Base-by-base conservation (phyloP, 2,888 invertebrate genomes). In the Mythimna vitellina region DNA sequence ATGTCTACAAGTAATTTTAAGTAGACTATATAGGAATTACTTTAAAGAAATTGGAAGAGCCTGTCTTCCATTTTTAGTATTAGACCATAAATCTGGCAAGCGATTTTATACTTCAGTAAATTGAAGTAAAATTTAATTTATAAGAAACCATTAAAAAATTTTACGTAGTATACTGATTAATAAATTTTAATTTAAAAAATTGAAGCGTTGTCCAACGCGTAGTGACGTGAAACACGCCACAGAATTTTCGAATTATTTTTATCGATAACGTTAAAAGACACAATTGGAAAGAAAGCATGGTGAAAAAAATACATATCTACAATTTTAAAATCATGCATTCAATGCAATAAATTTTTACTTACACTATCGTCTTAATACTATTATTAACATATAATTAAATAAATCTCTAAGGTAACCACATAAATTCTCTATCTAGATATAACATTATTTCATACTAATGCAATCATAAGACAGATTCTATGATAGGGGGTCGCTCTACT, bases 381-480 rank as follows among this genome's bases (percentile, higher is more conserved):
- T 89, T 89, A 88, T 88, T 83, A 87, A 86, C 91, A 91, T 92
- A 90, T 86, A 86, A 87, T 91, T 88, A 91, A 92, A 91, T 92
- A 92, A 92, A 89, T 89, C 82, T 92, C 92, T 94, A 93, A 86
- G 80, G 84, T 90, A 93, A 93, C 93, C 92, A 93, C 93, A 92
- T 94, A 92, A 92, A 93, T 92, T 92, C 89, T 94, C 92, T 93
- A 94, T 92, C 92, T 93, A 87, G 62, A 80, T 69, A 75, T 86
- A 94, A 86, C 82, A 82, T 80, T 81, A 89, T 87, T 87, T 89
- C 89, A 88, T 87, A 86, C 92, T 92, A 93, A 92, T 89, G 89
- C 91, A 86, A 88, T 95, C 95, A 95, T 94, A 95, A 94, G 94
- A 94, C 87, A 91, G 91, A 88, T 85, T 54, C 88, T 89, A 91